Base-by-base conservation (phyloP, 2,888 invertebrate genomes). In the Ischnus inquisitorius region DNA sequence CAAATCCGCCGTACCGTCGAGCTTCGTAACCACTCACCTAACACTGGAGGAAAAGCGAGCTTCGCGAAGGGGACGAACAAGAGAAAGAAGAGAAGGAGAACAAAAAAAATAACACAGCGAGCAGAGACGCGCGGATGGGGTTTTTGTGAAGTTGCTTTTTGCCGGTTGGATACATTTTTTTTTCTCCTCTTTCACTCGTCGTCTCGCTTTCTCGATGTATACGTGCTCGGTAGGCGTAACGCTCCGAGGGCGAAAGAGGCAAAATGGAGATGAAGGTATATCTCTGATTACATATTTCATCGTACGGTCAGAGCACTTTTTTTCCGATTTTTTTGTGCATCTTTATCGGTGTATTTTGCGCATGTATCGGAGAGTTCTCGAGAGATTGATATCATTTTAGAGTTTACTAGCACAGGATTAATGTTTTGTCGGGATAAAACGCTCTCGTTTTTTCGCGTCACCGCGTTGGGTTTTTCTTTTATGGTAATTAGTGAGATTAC, bases 131-230 rank as follows among this genome's bases (percentile, higher is more conserved):
- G 79, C 78, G 78, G 28, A 80, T 71, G 51, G 78, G 74, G 76
- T 78, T 87, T 84, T 86, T 85, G 84, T 77, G 79, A 72, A 80
- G 83, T 86, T 86, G 67, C 82, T 79, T 86, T 85, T 87, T 83
- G 84, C 79, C 83, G 79, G 83, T 82, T 83, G 82, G 67, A 74
- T 84, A 79, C 81, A 71, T 65, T 79, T 84, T 78, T 80, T 51
- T 77, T 77, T 48, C 60, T 67, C 67, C 78, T 78, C 28, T 74
- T 57, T 68, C 57, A 46, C 60, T 77, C 34, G n/a, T 39, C 14
- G 25, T 65, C 69, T 62, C 65, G 54, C 69, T 65, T 74, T 77
- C 65, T 71, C 57, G 81, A 79, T 79, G 62, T 82, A 77, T 67
- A 81, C 60, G 82, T 74, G 84, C 65, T 84, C 86, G 72, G 82